Percentiles rank a stretch among this genome's conserved stretches.
Conservation (phyloP, 2,888 invertebrate genomes). For the Heliconius sara region DNA sequence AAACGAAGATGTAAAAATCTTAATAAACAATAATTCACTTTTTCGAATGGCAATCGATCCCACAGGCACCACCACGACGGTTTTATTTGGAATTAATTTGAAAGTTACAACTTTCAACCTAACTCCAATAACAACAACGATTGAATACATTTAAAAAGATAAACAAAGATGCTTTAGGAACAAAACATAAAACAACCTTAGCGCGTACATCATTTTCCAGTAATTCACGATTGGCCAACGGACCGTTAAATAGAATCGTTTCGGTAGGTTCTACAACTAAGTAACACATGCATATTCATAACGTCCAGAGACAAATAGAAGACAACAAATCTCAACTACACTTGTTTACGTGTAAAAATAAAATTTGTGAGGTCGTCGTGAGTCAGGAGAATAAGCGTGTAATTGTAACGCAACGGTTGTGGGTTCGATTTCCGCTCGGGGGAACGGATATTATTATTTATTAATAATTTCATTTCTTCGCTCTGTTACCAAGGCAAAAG, state of each 20-base stretch:
- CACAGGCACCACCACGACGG: too few species aligned
- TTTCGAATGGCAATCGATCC: too few species aligned
- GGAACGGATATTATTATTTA: too few species aligned
- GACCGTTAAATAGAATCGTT: constrained; percentile 28
- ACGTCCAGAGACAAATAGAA: constrained; percentile 1
- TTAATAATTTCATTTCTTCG: too few species aligned
- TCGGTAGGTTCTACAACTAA: constrained; percentile 18
- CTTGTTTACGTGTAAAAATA: background rate
- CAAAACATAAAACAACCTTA: constrained; percentile 1
- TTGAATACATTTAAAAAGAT: background rate
- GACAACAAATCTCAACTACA: background rate
- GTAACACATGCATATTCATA: constrained; percentile 20
- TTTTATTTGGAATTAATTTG: background rate
- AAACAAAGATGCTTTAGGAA: background rate
- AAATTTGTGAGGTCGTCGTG: background rate
- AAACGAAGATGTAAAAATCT: too few species aligned
- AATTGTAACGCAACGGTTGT: too few species aligned
- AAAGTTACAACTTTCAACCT: background rate
- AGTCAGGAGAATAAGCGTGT: too few species aligned
- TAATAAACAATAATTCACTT: too few species aligned
- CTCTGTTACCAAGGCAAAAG: too few species aligned
- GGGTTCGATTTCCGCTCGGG: too few species aligned
- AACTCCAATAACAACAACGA: background rate
- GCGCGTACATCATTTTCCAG: constrained; percentile 12
- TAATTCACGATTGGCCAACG: constrained; percentile 22